Evolutionary conservation across 2,888 invertebrate species (phyloP), one percentile per base, ranked within the genome.

Genomic region (Danaus chrysippus): DNA sequence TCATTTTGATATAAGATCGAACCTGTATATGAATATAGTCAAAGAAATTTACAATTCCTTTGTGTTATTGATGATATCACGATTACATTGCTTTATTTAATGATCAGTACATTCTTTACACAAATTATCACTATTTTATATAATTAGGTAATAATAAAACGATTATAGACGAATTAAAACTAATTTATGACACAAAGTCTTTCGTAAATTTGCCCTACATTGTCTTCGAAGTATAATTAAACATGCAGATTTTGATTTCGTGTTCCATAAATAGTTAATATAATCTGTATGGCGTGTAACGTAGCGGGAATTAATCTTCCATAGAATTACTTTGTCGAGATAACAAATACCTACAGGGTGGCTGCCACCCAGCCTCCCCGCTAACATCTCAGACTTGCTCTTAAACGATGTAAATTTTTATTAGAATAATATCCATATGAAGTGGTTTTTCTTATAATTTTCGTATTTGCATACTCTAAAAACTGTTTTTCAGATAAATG

Each of bases 31-130:
- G 6, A 34, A 34, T 34, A 34, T 34, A 5, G 23, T 34, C 8
- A 5, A 34, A 34, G 23, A 34, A 34, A 34, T 34, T 34, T 34
- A 34, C 23, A 6, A 34, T 34, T 34, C 2, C 3, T 34, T 81
- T 80, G 83, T 83, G 85, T 87, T 86, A 87, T 87, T 86, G 85
- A 88, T 87, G 85, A 85, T 85, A 83, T 84, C 78, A 78, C 79
- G 81, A 85, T 87, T 86, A 86, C 84, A 74, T 73, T 73, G 79
- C 84, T 80, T 56, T 62, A 54, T 58, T 42, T 41, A 53, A 46
- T 58, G 54, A 19, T 49, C 63, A 61, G 58, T 54, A n/a, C 11
- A 43, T n/a, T n/a, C 43, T 43, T 11, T 11, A n/a, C 11, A n/a
- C 3, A n/a, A 43, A 11, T 43, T 12, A 43, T 43, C 43, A 11